Evolutionary conservation across 53 echinoderm and acorn worm genomes (phyloP), one percentile per base, ranked within the genome.

Genomic region (Hippasteria phrygiana): DNA sequence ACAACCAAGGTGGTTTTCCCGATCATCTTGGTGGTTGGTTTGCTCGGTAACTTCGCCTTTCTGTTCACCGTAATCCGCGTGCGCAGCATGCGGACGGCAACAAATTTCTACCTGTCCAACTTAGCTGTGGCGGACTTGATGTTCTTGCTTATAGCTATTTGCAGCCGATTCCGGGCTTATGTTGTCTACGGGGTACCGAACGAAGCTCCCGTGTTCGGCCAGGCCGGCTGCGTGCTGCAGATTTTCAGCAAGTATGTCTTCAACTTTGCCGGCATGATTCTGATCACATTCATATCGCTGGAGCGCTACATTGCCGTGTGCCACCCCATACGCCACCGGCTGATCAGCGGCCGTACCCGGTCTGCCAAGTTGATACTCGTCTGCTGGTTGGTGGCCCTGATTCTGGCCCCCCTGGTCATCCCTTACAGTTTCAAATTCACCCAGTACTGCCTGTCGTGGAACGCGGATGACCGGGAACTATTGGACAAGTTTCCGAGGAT

Each of bases 281-380:
- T 88, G 41, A 67, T 88, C 28, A 88, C 88, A 11, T 77, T 88
- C 37, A 64, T 88, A 20, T 77, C 77, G 6, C 31, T 88, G 24
- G 88, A 88, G 77, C 77, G 88, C 1, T 78, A 77, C 66, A 43
- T 88, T 22, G 76, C 77, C 48, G 77, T 88, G 77, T 88, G 88
- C 12, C 76, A 88, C 46, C 88, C 88, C 8, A 32, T 88, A 12
- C 76, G 66, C 43, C 77, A 76, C 66, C 76, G 88, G 48, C 46
- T 78, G 43, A 65, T 78, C 20, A 67, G 35, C 66, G 66, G 77
- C 33, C 63, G 26, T 16, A 77, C 78, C 10, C 88, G 88, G 14
- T 66, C 77, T 28, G 65, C 50, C 6, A 63, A 38, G 33, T 38
- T 88, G 55, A 47, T 62, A 2, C 38, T 39, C 6, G 38, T 63